phyloP scores from a whole-genome alignment of 1,140 invertebrate genomes.

The Lepidurus apus region DNA sequence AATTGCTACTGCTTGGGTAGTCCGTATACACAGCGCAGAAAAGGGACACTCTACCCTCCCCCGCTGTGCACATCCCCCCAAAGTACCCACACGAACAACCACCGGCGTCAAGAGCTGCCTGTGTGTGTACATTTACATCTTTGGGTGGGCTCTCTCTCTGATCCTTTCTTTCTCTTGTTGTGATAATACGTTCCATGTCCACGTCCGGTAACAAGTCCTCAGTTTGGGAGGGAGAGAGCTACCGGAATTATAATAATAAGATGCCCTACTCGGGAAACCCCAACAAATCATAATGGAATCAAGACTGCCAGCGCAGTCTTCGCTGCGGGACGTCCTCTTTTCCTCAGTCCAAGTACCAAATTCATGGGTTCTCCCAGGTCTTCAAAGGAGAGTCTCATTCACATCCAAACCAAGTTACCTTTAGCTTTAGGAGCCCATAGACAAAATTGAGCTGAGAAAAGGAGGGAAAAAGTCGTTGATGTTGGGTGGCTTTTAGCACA shows the following conservation, averaged over 20 bases:
- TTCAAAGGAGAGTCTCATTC: not conserved
- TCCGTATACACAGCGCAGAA: not conserved
- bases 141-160: conserved; percentile 11
- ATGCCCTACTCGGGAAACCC: not conserved
- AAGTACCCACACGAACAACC: conserved; percentile 11
- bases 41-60: not conserved
- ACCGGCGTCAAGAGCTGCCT: not conserved
- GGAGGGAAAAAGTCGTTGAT: not conserved
- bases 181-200: conserved; percentile 8
- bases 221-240: not conserved
- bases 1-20: conserved; percentile 8
- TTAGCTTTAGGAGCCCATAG: not conserved
- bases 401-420: not conserved
- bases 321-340: not conserved
- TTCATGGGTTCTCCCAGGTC: conserved; percentile 5
- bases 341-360: not conserved
- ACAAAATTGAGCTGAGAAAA: not conserved
- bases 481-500: conserved; percentile 18
- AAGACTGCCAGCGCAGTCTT: not conserved
- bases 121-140: not conserved
- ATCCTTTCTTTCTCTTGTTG: conserved; percentile 4
- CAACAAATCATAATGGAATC: conserved; percentile 19
- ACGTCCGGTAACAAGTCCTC: conserved; percentile 14
- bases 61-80: conserved; percentile 16
- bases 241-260: conserved; percentile 11